These are phyloP conservation scores for Helicoverpa assulta DNA, from an alignment of 2,888 invertebrate genomes.

Conservation along the genomic window DNA sequence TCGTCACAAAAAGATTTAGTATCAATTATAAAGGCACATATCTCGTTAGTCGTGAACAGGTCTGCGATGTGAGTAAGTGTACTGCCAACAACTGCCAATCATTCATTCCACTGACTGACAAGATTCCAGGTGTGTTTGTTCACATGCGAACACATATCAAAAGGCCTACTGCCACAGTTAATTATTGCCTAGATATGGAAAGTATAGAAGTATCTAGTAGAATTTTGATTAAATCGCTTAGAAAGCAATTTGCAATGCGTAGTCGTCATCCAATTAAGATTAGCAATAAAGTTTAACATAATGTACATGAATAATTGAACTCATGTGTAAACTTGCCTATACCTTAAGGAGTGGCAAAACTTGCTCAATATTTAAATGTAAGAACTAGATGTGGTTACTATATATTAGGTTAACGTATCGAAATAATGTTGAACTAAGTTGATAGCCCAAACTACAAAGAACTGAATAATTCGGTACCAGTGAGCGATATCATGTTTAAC, in stretches of 20 bases:
- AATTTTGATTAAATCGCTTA: neutral
- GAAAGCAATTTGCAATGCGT: neutral
- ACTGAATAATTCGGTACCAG: conserved; percentile 37
- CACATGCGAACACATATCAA: conserved; percentile 8
- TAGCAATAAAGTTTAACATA: conserved; percentile 5
- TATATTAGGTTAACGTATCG: conserved; percentile 1
- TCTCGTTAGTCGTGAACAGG: conserved; percentile 4
- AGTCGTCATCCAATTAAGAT: neutral
- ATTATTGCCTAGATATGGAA: neutral
- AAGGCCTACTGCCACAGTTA: neutral
- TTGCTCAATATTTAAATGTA: conserved; percentile 36
- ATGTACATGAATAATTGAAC: conserved; percentile 31
- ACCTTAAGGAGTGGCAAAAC: neutral
- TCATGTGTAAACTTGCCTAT: conserved; percentile 2
- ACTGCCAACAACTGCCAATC: conserved; percentile 46
- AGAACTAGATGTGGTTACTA: conserved; percentile 1
- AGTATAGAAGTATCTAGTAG: neutral
- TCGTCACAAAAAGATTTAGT: neutral
- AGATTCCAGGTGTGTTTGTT: conserved; percentile 14
- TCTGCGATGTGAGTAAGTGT: conserved; percentile 11
- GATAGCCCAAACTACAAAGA: neutral
- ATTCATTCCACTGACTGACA: conserved; percentile 17
- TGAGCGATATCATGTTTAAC: conserved; percentile 40
- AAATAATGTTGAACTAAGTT: neutral
- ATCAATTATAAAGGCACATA: conserved; percentile 10